Evolutionary conservation across 2,888 invertebrate genomes (phyloP).

Genomic region (Amblyjoppa proteus): DNA sequence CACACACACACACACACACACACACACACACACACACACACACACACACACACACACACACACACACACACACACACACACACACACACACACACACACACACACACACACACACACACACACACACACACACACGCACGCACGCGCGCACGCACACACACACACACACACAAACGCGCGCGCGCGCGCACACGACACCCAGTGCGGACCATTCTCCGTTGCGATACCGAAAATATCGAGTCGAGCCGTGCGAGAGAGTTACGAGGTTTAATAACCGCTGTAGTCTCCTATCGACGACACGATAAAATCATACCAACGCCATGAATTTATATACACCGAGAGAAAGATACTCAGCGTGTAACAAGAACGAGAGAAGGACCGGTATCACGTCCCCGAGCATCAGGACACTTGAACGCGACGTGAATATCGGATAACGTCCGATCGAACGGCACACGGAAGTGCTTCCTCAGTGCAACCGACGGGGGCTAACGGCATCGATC

Average conservation of each 20-base stretch:
- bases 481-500: constrained; percentile 68
- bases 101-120: no score
- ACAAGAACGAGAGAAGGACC: constrained; percentile 47
- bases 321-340: constrained; percentile 37
- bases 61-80: no score
- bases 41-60: no score
- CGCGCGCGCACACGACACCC: neutral
- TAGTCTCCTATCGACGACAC: constrained; percentile 56
- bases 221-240: constrained; percentile 50
- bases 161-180: no score
- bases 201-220: constrained; percentile 25
- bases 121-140: no score
- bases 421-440: constrained; percentile 64
- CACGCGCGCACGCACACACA: no score
- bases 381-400: constrained; percentile 65
- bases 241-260: constrained; percentile 38
- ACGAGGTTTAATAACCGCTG: constrained; percentile 66
- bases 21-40: no score
- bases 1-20: neutral
- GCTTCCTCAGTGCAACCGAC: constrained; percentile 71
- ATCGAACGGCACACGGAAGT: constrained; percentile 70
- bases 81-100: no score
- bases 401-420: constrained; percentile 62
- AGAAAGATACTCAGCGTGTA: constrained; percentile 19
- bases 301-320: constrained; percentile 62